Evolutionary conservation across 2,888 invertebrate species (phyloP), one percentile per base, ranked within the genome.

Genomic region (Empis stercorea): DNA sequence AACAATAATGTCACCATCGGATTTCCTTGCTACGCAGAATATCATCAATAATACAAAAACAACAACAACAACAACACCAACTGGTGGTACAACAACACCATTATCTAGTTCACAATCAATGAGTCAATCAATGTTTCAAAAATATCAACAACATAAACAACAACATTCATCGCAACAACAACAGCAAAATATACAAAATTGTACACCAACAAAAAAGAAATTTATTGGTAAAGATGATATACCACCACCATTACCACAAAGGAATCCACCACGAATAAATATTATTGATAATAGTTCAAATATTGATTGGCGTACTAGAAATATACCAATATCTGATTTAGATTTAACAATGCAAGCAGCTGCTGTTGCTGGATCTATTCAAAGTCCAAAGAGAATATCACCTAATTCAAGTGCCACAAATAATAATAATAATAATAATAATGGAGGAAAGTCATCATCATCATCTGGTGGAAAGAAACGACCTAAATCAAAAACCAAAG

Each of bases 121-220:
- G 55, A 80, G 66, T 78, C 80, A 49, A 77, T 79, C 56, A 76
- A 75, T 60, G 64, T 78, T 71, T 76, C 54, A 55, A 32, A 53
- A 56, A 43, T 55, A 38, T 30, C 40, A 45, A 27, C 39, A 27
- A 15, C 47, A 49, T 13, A 46, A 42, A 17, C 44, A 41, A 20
- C 36, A 40, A 10, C 36, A 30, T 11, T 16, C 14, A 11, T 50
- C 47, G 13, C 59, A 64, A 48, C 63, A 61, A 40, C 59, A 64
- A 48, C 63, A 61, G 38, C 59, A 59, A 5, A 55, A 57, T 23
- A 61, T 63, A 48, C 60, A 61, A 20, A 51, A 15, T 49, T 17
- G 42, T 32, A 58, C 62, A 14, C 54, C 65, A 15, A 61, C 57
- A 16, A 68, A 67, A 53, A 65, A 61, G 43, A 65, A 66, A 54